phyloP scores from a whole-genome alignment of 2,797 vertebrate genomes.

The Eulemur rubriventer region DNA sequence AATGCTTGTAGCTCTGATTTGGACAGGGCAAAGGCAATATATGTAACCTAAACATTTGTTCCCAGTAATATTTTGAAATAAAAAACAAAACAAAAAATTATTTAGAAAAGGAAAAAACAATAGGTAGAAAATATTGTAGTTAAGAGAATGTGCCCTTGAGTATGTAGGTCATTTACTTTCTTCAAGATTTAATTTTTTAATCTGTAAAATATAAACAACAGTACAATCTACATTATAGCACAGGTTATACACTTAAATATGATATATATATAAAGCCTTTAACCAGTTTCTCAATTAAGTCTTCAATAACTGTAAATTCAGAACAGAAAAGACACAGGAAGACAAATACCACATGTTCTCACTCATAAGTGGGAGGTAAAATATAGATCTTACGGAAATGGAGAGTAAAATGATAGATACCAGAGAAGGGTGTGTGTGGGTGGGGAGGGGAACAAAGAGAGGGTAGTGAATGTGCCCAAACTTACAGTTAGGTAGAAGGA shows the following conservation, averaged over 20 bases:
- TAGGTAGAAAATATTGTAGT: neutral
- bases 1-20: too few relatives aligned
- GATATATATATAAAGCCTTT: too few relatives aligned
- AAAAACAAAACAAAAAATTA: neutral
- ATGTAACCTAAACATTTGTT: too few relatives aligned
- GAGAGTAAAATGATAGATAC: neutral
- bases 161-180: neutral
- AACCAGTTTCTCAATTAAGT: too few relatives aligned
- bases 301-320: too few relatives aligned
- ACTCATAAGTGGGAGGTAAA: neutral
- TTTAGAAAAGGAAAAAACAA: neutral
- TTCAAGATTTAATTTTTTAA: neutral
- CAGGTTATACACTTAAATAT: too few relatives aligned
- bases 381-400: neutral
- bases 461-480: neutral
- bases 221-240: neutral
- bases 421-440: neutral
- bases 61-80: too few relatives aligned
- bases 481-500: neutral
- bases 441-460: neutral
- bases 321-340: neutral
- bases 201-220: neutral
- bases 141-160: neutral
- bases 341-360: neutral
- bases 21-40: too few relatives aligned